These are phyloP conservation scores for Hyperopisus bebe DNA, from an alignment of 2,113 vertebrate genomes.

Conservation along the genomic window DNA sequence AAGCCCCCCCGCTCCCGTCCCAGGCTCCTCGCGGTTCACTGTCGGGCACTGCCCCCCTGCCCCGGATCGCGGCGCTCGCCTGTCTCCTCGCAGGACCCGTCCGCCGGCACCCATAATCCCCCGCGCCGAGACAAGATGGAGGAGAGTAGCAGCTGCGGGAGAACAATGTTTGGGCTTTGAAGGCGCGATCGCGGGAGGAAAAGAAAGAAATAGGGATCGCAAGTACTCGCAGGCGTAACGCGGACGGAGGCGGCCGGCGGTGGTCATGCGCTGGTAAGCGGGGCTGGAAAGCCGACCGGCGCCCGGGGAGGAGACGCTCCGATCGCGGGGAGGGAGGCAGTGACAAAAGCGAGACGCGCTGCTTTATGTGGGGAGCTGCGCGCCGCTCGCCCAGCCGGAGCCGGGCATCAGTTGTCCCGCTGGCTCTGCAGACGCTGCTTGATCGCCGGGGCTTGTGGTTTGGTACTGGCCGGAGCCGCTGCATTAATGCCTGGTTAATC, in stretches of 20 bases:
- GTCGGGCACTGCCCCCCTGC: constrained; percentile 31
- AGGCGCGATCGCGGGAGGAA: constrained; percentile 26
- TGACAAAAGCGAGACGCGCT: constrained; percentile 50
- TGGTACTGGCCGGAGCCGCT: neutral
- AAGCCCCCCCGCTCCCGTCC: neutral
- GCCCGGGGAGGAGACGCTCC: neutral
- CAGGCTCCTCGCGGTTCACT: neutral
- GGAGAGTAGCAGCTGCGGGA: constrained; percentile 64
- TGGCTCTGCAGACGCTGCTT: constrained; percentile 54
- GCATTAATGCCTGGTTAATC: neutral
- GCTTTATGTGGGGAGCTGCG: constrained; percentile 38
- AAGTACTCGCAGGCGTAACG: neutral
- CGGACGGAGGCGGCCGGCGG: constrained; percentile 40
- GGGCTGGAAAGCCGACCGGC: neutral
- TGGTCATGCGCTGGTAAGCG: constrained; percentile 61
- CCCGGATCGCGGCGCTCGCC: constrained; percentile 29
- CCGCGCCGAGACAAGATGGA: constrained; percentile 69
- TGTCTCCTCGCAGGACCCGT: constrained; percentile 47
- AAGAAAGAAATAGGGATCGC: neutral
- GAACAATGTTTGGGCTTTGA: constrained; percentile 69
- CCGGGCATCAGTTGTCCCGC: constrained; percentile 64
- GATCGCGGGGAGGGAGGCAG: constrained; percentile 34
- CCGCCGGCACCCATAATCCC: constrained; percentile 62
- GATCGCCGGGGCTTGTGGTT: constrained; percentile 26
- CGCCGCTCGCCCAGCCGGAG: constrained; percentile 29